phyloP scores from a whole-genome alignment of 2,888 invertebrate genomes.

The Nomada lathburiana region DNA sequence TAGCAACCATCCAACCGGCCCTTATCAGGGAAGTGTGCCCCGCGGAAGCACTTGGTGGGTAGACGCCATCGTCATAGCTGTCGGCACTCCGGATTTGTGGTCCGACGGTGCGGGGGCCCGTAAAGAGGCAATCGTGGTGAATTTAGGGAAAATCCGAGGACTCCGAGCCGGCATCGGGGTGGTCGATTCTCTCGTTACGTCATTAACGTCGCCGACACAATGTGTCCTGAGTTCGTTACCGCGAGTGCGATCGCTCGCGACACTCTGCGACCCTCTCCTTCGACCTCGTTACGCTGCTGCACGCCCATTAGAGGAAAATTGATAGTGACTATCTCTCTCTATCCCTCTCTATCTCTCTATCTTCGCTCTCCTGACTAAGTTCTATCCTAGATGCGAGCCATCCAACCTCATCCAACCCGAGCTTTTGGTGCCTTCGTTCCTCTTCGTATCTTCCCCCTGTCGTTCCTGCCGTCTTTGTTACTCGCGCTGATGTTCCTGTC shows the following conservation, averaged over 20 bases:
- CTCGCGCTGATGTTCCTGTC: not conserved
- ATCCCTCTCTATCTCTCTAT: constrained; percentile 59
- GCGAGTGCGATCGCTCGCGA: constrained; percentile 74
- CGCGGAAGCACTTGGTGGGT: not conserved
- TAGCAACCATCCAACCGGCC: not conserved
- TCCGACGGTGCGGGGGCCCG: not conserved
- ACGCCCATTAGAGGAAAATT: constrained; percentile 81
- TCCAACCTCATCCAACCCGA: not conserved
- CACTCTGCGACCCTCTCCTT: constrained; percentile 73
- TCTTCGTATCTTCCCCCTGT: not conserved
- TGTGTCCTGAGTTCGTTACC: constrained; percentile 79
- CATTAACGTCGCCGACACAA: constrained; percentile 77
- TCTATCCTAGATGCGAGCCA: not conserved
- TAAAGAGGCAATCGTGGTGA: constrained; percentile 58
- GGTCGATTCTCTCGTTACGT: constrained; percentile 77
- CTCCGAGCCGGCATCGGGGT: constrained; percentile 32
- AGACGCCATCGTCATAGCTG: not conserved
- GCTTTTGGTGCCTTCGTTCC: constrained; percentile 35
- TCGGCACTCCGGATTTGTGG: constrained; percentile 17
- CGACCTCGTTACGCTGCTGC: constrained; percentile 78
- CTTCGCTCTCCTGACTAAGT: constrained; percentile 1
- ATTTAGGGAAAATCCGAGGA: constrained; percentile 61
- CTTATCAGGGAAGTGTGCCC: not conserved
- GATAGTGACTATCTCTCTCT: constrained; percentile 75
- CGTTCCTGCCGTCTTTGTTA: constrained; percentile 4